These are phyloP conservation scores for Sphenodon punctatus DNA, from an alignment of 2,797 vertebrate species.

Conservation along the genomic window DNA sequence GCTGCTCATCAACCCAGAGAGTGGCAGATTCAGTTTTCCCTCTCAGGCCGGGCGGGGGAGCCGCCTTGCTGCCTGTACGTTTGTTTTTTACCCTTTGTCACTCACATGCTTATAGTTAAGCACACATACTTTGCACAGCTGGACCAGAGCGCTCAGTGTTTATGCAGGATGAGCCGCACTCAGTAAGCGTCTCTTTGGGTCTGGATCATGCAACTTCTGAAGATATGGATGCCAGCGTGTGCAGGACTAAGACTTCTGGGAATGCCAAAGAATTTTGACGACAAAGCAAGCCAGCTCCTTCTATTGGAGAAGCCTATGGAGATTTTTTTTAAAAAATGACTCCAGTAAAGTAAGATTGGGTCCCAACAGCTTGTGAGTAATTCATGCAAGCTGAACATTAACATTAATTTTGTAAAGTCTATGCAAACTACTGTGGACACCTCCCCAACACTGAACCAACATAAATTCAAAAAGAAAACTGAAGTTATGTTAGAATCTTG, in stretches of 20 bases:
- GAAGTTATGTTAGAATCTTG: background rate
- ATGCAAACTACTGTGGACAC: background rate
- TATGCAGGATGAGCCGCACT: too few species aligned
- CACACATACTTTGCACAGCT: background rate
- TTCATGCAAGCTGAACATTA: background rate
- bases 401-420: background rate
- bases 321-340: background rate
- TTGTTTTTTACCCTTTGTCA: too few species aligned
- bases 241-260: background rate
- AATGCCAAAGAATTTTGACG: background rate
- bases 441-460: background rate
- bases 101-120: background rate
- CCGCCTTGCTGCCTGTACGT: too few species aligned
- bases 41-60: too few species aligned
- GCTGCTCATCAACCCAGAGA: too few species aligned
- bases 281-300: fast-evolving
- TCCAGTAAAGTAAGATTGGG: background rate
- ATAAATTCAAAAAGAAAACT: background rate
- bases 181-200: background rate
- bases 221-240: fast-evolving
- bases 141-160: background rate
- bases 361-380: background rate
- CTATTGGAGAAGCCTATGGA: background rate
- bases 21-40: too few species aligned
- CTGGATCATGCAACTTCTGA: background rate